Evolutionary conservation across 1,140 invertebrate species (phyloP), one percentile per base, ranked within the genome.

Genomic region (Meloidogyne floridensis): DNA sequence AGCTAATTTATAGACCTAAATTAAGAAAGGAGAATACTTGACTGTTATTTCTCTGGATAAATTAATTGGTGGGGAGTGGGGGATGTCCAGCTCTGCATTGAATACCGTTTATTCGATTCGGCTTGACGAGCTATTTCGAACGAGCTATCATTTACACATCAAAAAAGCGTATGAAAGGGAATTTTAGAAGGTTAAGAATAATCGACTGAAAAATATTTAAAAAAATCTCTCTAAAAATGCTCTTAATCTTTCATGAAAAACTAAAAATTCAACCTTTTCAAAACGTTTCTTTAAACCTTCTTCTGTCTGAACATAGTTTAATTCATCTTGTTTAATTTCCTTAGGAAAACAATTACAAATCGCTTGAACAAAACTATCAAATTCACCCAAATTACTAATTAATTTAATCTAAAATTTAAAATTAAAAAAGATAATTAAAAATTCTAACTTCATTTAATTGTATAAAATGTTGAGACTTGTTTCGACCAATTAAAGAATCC

Each of bases 401-500:
- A 65, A 18, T 65, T 65, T 65, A 4, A 65, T 65, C 59, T 65
- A 54, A 54, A 9, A 54, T 54, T n/a, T n/a, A 65, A 65, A 6
- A n/a, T 6, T n/a, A 11, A 65, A 65, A 65, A 77, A 79, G n/a
- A 79, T 53, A 13, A 13, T n/a, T 20, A 53, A 76, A 75, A 79
- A 65, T 47, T 13, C 91, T 92, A 71, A 95, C 92, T 92, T 95
- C 93, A 18, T 92, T 85, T 80, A 92, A 73, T 70, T 87, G 83
- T 15, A 87, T 87, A 88, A 92, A 90, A 86, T 92, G 90, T 91
- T 83, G 87, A 73, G 83, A 87, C 56, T 83, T 87, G 80, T 92
- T 92, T 74, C 91, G 92, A 53, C 91, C 90, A 85, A 93, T 93
- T n/a, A 97, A 93, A 6, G 94, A 93, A 72, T 93, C 92, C 85